A percentile compares a stretch with the other conserved stretches of the same genome.
Evolutionary conservation across 2,888 invertebrate species (phyloP).

Genomic region (Cordilura impudica): DNA sequence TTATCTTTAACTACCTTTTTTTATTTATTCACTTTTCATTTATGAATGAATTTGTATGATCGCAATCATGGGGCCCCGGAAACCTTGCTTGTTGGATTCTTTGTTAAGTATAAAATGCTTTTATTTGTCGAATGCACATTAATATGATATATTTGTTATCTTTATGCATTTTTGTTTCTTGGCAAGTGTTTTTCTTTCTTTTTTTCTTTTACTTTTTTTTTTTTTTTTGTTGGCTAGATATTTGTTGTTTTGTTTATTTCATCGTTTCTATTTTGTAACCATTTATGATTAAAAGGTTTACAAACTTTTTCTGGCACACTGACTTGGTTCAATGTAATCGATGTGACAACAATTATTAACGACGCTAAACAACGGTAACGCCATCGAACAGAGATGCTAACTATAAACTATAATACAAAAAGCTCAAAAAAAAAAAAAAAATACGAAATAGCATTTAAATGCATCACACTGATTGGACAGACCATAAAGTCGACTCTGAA

Average conservation of each 20-base stretch:
- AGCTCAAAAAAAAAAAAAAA: conserved; percentile 7
- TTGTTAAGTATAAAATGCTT: too few species aligned
- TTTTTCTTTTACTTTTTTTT: too few species aligned
- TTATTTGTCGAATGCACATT: too few species aligned
- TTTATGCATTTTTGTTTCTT: conserved; percentile 16
- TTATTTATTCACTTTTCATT: too few species aligned
- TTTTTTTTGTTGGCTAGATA: conserved; percentile 36
- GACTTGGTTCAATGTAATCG: conserved; percentile 72
- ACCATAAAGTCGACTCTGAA: too few species aligned
- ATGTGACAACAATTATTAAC: conserved; percentile 43
- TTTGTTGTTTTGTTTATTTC: conserved; percentile 16
- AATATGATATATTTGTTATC: neutral
- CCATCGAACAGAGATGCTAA: too few species aligned
- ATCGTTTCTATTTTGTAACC: neutral
- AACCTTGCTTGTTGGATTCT: too few species aligned
- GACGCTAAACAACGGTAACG: conserved; percentile 1
- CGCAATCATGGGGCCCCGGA: too few species aligned
- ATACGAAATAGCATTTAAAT: too few species aligned
- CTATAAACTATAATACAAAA: neutral
- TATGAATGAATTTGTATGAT: too few species aligned
- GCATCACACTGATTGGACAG: too few species aligned
- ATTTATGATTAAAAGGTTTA: conserved; percentile 64
- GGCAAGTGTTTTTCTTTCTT: conserved; percentile 32
- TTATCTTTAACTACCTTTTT: too few species aligned
- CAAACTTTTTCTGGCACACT: conserved; percentile 75